Evolutionary conservation across 2,888 invertebrate genomes (phyloP).

Genomic region (Apodemia duryi): DNA sequence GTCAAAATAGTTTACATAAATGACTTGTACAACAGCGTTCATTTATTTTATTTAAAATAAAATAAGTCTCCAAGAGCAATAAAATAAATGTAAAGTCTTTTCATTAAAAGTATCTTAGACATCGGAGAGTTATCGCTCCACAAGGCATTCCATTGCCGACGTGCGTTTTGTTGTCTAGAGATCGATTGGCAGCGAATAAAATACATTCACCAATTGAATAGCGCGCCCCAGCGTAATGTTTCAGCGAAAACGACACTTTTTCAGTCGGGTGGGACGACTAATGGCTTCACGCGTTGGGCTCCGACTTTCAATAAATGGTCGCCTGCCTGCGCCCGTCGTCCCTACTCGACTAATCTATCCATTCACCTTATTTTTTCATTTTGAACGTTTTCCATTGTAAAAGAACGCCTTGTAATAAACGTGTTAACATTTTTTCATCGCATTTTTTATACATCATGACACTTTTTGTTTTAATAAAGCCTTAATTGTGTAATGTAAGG

Average conservation of each 20-base stretch:
- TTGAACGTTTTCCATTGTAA: conserved; percentile 26
- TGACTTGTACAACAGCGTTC: too few species aligned
- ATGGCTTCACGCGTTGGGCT: conserved; percentile 67
- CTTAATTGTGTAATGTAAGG: too few species aligned
- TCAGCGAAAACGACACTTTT: conserved; percentile 71
- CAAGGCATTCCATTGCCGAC: conserved; percentile 66
- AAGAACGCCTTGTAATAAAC: conserved; percentile 13
- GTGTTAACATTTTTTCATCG: conserved; percentile 16
- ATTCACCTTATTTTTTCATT: conserved; percentile 32
- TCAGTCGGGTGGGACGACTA: conserved; percentile 62
- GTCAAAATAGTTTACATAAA: too few species aligned
- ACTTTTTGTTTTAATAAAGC: neutral
- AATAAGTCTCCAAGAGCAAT: conserved; percentile 38
- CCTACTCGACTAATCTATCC: conserved; percentile 54
- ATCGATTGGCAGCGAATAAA: conserved; percentile 74
- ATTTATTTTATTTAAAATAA: neutral
- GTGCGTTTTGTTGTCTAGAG: conserved; percentile 72
- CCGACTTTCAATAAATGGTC: conserved; percentile 70
- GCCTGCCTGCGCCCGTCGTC: conserved; percentile 32
- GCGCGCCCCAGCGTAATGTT: conserved; percentile 64
- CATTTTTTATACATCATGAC: neutral
- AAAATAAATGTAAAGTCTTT: conserved; percentile 51
- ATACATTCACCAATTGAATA: conserved; percentile 74
- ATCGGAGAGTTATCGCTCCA: conserved; percentile 68
- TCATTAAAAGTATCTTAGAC: conserved; percentile 72